Evolutionary conservation across 2,888 invertebrate species (phyloP), one percentile per base, ranked within the genome.

Genomic region (Aethes cnicana): DNA sequence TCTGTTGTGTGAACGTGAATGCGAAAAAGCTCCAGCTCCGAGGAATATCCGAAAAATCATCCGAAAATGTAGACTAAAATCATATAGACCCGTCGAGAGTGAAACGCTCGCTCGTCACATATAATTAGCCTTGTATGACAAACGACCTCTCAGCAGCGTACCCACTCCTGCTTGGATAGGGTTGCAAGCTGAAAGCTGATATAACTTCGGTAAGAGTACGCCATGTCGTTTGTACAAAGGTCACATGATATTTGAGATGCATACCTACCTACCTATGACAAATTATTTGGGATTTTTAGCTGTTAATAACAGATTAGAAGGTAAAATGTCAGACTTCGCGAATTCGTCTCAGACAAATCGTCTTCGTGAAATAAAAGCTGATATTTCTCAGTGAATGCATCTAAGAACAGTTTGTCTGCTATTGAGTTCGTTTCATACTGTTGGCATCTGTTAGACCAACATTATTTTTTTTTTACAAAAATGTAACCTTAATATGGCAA

Each of bases 91-190:
- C 61, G 60, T 54, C 66, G 65, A 62, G 67, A 71, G 63, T 61
- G 63, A 68, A 66, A 69, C 57, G 62, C 66, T 72, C 65, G 63
- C 64, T 74, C 72, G 69, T 69, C 69, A 64, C 66, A 59, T 71
- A 77, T 78, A 78, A 78, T 79, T 76, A 78, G 68, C 63, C 52
- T 59, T 61, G 55, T 60, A 70, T 74, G 69, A 74, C 64, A 72
- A 72, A 73, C 63, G 64, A 61, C 46, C 37, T 50, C 50, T 37
- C 50, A 20, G 30, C 36, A 26, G 30, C 36, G 33, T 16, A 52
- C 47, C 32, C 28, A 18, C 44, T 46, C 32, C 44, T 60, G 54
- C 53, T 61, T 41, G 42, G 21, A 11, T 60, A 76, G 77, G 76
- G 76, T 44, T 75, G 73, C 53, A 35, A 46, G 14, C 35, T 28